These are phyloP conservation scores for Euleptes europaea DNA, from an alignment of 2,113 vertebrate species.

Conservation along the genomic window DNA sequence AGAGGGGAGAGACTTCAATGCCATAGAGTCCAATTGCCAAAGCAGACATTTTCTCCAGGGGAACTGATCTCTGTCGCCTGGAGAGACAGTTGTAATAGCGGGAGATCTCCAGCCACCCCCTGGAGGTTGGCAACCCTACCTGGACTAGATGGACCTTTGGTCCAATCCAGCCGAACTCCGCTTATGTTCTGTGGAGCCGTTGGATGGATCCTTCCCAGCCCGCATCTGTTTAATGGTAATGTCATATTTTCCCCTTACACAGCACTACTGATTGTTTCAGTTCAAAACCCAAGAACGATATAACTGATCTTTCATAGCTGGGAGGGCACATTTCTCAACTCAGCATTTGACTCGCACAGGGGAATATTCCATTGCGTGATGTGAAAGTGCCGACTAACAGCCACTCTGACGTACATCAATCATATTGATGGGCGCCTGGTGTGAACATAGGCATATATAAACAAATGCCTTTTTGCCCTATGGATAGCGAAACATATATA, in stretches of 20 bases:
- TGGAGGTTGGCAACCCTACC: too few species aligned
- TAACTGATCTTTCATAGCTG: not conserved
- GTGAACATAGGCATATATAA: slow-evolving; percentile 48
- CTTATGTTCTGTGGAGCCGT: too few species aligned
- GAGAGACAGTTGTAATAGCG: too few species aligned
- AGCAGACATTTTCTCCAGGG: too few species aligned
- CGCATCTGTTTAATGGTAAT: not conserved
- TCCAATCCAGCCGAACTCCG: too few species aligned
- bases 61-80: too few species aligned
- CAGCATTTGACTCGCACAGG: slow-evolving; percentile 6
- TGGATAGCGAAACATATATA: slow-evolving; percentile 28
- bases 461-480: too few species aligned
- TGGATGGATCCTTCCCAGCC: not conserved
- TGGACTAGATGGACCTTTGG: too few species aligned
- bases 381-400: slow-evolving; percentile 26
- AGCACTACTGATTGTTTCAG: slow-evolving; percentile 41
- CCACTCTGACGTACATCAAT: slow-evolving; percentile 33
- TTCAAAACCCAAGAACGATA: not conserved
- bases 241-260: not conserved
- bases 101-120: too few species aligned
- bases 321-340: not conserved
- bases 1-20: too few species aligned
- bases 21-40: too few species aligned
- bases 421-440: slow-evolving; percentile 15
- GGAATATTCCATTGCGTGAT: slow-evolving; percentile 5